Evolutionary conservation across 2,113 vertebrate species (phyloP), one percentile per base, ranked within the genome.

Genomic region (Burhinus bistriatus): DNA sequence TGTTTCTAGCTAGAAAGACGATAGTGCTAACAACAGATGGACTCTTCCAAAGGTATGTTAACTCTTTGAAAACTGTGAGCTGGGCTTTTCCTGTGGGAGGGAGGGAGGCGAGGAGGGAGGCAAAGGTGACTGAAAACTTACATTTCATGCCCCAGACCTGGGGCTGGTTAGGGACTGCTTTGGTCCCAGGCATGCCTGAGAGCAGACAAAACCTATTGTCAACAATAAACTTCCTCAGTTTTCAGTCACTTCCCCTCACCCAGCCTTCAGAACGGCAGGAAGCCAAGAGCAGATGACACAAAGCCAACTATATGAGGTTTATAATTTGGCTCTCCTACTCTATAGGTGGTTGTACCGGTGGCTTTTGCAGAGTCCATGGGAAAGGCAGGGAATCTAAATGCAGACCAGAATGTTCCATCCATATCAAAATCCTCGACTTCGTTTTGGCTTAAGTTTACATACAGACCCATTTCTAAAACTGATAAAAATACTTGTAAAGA

Each of bases 141-240:
- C 3, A 32, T 80, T 89, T 95, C 45, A 23, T 15, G 79, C 44
- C 34, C 21, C 54, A 72, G 52, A 54, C 66, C 32, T 57, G 52
- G 36, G 61, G 34, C 83, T 92, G 93, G 25, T 21, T 69, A 12
- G 49, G 69, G 78, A 69, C 66, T 93, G 45, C 70, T 70, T 62
- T 77, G 54, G 87, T 62, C 62, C 75, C 83, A 79, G n/a, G 49
- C 77, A 87, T 51, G 89, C 30, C 83, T 51, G 75, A 94, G 78
- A 87, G 73, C 49, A 88, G 75, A 85, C 32, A 73, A 94, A 87
- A 83, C 1, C 22, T 72, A 72, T 73, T 85, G 84, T 85, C 87
- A 87, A 96, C 83, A 94, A 45, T 73, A 77, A 95, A 87, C 75
- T 95, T 95, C 95, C 96, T 91, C 82, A 38, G 77, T 85, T 91